These are phyloP conservation scores for Nephrotoma flavescens DNA, from an alignment of 2,888 invertebrate species.

Conservation along the genomic window DNA sequence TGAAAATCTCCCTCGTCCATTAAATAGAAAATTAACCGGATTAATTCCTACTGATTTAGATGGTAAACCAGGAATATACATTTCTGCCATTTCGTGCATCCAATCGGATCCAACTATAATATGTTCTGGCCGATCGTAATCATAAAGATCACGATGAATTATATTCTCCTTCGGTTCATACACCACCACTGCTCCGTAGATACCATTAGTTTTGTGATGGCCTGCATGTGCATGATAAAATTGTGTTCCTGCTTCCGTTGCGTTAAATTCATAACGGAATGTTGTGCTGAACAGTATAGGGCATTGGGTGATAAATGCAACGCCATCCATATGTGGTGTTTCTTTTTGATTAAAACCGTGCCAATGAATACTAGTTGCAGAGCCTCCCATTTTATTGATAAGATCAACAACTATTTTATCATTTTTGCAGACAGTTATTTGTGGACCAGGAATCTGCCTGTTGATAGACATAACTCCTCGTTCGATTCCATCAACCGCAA, in stretches of 20 bases:
- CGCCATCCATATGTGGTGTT: constrained; percentile 73
- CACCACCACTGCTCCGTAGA: constrained; percentile 60
- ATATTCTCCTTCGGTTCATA: constrained; percentile 45
- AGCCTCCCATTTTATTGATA: constrained; percentile 55
- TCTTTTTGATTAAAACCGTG: constrained; percentile 66
- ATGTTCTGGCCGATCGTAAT: constrained; percentile 55
- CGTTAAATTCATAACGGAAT: constrained; percentile 52
- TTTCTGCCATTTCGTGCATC: constrained; percentile 44
- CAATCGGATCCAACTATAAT: constrained; percentile 62
- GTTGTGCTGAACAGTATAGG: constrained; percentile 56
- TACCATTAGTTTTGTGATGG: constrained; percentile 62
- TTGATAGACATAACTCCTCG: constrained; percentile 34
- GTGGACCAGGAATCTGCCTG: constrained; percentile 34
- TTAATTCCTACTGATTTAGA: constrained; percentile 14
- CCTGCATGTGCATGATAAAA: constrained; percentile 60
- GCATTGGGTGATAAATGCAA: constrained; percentile 69
- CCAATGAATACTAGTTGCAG: constrained; percentile 75
- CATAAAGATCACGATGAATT: constrained; percentile 47
- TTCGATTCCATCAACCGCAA: constrained; percentile 34
- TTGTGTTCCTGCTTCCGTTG: constrained; percentile 58
- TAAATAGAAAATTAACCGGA: constrained; percentile 21
- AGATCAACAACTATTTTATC: constrained; percentile 69
- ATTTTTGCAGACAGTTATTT: constrained; percentile 47
- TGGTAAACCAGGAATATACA: constrained; percentile 20
- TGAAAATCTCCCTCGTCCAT: constrained; percentile 20